These are phyloP conservation scores for Poliocrania exsul DNA, from an alignment of 2,797 vertebrate species.

Conservation along the genomic window DNA sequence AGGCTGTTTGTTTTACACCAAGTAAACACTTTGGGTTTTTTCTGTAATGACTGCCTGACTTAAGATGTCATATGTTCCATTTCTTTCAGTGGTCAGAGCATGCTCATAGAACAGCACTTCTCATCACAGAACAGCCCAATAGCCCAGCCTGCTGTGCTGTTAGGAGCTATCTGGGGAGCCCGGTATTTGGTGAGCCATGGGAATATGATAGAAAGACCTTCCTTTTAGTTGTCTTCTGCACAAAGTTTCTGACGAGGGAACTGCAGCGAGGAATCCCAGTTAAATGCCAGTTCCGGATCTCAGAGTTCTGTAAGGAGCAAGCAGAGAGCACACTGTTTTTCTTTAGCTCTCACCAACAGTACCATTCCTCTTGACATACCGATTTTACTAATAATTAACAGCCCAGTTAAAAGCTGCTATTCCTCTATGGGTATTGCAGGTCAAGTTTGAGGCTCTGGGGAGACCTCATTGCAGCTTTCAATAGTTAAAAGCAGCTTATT, in stretches of 20 bases:
- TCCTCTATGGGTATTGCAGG: neutral
- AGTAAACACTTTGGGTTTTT: neutral
- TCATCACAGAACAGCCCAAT: rapidly evolving
- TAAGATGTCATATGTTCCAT: neutral
- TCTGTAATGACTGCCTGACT: neutral
- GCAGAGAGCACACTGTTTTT: neutral
- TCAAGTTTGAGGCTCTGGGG: neutral
- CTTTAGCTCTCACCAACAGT: too few species aligned
- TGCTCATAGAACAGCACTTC: neutral
- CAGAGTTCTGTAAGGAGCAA: neutral
- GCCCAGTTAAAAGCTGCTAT: neutral
- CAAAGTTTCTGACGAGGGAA: neutral
- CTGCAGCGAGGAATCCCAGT: rapidly evolving
- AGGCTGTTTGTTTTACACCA: neutral
- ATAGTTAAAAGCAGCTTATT: neutral
- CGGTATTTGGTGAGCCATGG: neutral
- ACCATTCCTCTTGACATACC: too few species aligned
- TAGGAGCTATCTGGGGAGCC: neutral
- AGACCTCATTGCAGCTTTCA: neutral
- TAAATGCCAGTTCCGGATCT: neutral
- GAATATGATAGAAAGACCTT: neutral
- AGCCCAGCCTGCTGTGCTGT: rapidly evolving
- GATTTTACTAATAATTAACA: neutral
- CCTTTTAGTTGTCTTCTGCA: neutral
- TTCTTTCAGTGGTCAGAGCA: neutral